Conservation (phyloP, 1,140 invertebrate genomes). For the Drosophila sulfurigaster region DNA sequence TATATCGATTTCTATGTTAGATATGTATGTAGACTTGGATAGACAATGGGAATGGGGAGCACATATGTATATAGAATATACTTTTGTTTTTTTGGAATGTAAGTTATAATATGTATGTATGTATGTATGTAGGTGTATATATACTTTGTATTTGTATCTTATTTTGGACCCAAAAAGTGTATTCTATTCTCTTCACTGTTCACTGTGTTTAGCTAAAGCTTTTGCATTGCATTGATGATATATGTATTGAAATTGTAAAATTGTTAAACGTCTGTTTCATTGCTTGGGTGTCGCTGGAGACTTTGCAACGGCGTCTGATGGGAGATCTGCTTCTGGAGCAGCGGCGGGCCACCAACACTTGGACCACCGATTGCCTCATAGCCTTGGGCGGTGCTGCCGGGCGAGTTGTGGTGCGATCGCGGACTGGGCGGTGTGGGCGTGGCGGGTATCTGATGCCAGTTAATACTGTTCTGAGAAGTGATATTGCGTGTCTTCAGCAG, state of each 20-base stretch:
- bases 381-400: conserved; percentile 46
- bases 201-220: conserved; percentile 21
- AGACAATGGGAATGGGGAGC: conserved; percentile 56
- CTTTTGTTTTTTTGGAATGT: no score
- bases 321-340: conserved; percentile 67
- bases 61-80: conserved; percentile 20
- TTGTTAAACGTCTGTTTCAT: conserved; percentile 72
- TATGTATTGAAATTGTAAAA: not conserved
- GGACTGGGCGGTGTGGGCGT: conserved; percentile 75
- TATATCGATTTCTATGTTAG: conserved; percentile 6
- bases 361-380: conserved; percentile 12
- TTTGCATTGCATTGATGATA: conserved; percentile 2
- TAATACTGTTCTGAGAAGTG: conserved; percentile 85
- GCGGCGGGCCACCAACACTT: conserved; percentile 21
- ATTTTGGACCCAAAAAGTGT: conserved; percentile 52
- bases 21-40: conserved; percentile 40
- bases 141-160: conserved; percentile 26
- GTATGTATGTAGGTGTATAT: not conserved
- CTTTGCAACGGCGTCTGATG: conserved; percentile 61
- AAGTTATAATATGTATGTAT: no score
- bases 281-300: conserved; percentile 56
- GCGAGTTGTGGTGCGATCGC: conserved; percentile 67
- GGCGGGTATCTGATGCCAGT: conserved; percentile 81
- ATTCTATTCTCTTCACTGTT: conserved; percentile 19
- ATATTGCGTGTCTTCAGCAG: conserved; percentile 88